Base-by-base conservation (phyloP, 23 tunicate species). In the Trididemnum nubilum region DNA sequence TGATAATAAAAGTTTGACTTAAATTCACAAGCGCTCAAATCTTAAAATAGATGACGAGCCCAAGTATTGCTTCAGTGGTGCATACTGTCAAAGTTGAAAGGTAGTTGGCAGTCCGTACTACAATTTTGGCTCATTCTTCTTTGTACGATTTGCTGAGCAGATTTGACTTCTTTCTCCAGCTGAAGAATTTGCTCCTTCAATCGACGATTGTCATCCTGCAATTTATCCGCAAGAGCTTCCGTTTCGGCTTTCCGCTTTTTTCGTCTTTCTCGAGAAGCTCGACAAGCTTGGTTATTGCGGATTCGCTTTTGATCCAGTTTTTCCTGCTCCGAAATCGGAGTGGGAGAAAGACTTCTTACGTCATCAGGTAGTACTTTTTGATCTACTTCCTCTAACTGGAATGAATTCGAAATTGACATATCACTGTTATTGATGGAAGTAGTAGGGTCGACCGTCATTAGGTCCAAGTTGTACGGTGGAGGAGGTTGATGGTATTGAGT, bases 231-330 rank as follows among this genome's bases (percentile, higher is more conserved):
- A 2, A 27, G 72, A 33, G 32, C 36, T 38, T 83, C 81, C 12
- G 22, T 36, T 33, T 73, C 59, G 18, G 40, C 18, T 69, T 85
- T 85, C 23, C 90, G 58, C 19, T 44, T 81, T 37, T 85, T 85
- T 23, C 90, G 71, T 33, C 90, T 54, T 30, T 61, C 54, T 34
- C 90, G 78, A 5, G 90, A 85, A 0, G 79, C 83, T 7, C 63
- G 70, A 60, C 90, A 85, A 25, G 90, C 90, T 21, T 12, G 32
- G 40, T 85, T 85, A 72, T 85, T 85, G 76, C 90, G 90, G 84
- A 85, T 85, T 7, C 90, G 36, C 1, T 72, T 54, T 18, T 49
- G 72, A 71, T 85, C 90, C 33, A 51, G 35, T 70, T 34, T 39
- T 15, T 85, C 82, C 34, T 77, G 66, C 60, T 85, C 82, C 24